A percentile compares a stretch with the other conserved stretches of the same genome.
These are phyloP conservation scores for Mesopsocus fuscifrons DNA, from an alignment of 2,888 invertebrate genomes.

Conservation along the genomic window DNA sequence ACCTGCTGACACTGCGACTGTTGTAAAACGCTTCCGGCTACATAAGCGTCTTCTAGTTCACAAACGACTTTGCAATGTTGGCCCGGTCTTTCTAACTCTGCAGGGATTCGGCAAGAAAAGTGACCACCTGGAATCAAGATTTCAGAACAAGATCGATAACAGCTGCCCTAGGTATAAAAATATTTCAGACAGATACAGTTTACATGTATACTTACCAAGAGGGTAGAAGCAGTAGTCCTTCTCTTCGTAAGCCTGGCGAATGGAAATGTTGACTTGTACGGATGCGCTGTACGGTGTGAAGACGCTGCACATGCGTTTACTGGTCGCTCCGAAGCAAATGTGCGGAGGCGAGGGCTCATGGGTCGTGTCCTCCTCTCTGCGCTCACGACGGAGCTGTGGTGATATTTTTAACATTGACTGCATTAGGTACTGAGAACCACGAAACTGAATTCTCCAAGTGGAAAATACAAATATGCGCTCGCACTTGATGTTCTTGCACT, in stretches of 20 bases:
- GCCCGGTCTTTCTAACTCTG: conserved; percentile 23
- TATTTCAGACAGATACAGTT: too few species aligned
- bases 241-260: conserved; percentile 27
- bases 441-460: too few species aligned
- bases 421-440: too few species aligned
- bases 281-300: conserved; percentile 34
- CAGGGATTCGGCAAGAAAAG: conserved; percentile 38
- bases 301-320: conserved; percentile 33
- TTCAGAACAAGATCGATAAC: too few species aligned
- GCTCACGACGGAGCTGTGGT: too few species aligned
- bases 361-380: not conserved
- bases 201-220: too few species aligned
- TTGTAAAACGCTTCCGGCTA: conserved; percentile 40
- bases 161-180: too few species aligned
- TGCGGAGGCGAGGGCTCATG: conserved; percentile 30
- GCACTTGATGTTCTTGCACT: too few species aligned
- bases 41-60: conserved; percentile 48
- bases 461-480: too few species aligned
- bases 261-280: conserved; percentile 31
- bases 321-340: conserved; percentile 29
- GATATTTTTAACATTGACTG: too few species aligned
- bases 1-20: conserved; percentile 43
- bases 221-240: conserved; percentile 48
- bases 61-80: conserved; percentile 44
- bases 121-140: conserved; percentile 27